Base-by-base conservation (phyloP, 2,888 invertebrate species). In the Agrotis puta region DNA sequence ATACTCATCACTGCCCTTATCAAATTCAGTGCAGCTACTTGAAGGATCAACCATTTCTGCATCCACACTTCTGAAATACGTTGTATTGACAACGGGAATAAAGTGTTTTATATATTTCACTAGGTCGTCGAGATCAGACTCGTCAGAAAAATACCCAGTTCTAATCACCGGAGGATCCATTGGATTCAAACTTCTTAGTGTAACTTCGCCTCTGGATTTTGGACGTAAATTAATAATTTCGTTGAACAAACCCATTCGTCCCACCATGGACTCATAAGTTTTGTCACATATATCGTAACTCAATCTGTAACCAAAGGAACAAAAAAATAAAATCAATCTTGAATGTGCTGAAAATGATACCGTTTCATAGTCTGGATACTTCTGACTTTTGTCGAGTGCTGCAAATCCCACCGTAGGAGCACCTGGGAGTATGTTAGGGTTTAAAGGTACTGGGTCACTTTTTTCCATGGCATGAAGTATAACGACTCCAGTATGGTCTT, bases 401-500 rank as follows among this genome's bases (percentile, higher is more conserved):
- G 24, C 51, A 50, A 69, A 82, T n/a, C 82, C 81, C 1, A 79
- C 18, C 0, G 56, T 5, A 22, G 73, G 63, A 24, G 53, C n/a
- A n/a, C 48, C 53, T 24, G 68, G 59, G n/a, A 20, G 5, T 11
- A 3, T 16, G 22, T 79, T 54, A 56, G 81, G 81, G 50, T 79
- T 53, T 3, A 62, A 2, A 3, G 39, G 57, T n/a, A 14, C 14
- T 7, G 45, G 22, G 0, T 50, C 45, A n/a, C 18, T 22, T 58
- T 69, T 69, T 62, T 81, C 75, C 68, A 82, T 74, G 2, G 71
- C 59, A 61, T 74, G 56, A 5, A 50, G 33, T 22, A 81, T 43
- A 0, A 71, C 39, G 20, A 79, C 75, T n/a, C 70, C 70, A 7
- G 56, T 66, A n/a, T 98, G 98, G 87, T 98, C 97, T 83, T 98